These are phyloP conservation scores for Ancistrus triradiatus DNA, from an alignment of 2,113 vertebrate species.

Conservation along the genomic window DNA sequence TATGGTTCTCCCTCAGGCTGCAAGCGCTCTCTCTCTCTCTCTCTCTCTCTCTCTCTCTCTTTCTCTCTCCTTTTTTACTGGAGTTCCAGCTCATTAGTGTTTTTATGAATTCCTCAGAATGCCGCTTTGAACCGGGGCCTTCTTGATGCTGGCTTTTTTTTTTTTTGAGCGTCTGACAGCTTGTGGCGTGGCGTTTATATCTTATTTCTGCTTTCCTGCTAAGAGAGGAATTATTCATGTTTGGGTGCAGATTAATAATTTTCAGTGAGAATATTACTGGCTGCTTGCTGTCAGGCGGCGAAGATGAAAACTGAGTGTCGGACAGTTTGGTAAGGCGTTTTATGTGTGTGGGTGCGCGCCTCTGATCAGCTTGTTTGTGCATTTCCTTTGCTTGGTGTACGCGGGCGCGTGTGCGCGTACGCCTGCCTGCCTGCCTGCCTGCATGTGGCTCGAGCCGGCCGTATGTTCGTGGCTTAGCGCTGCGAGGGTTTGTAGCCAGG, in stretches of 20 bases:
- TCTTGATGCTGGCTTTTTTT: neutral
- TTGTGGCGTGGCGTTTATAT: neutral
- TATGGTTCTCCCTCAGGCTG: slow-evolving; percentile 11
- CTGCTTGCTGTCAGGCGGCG: neutral
- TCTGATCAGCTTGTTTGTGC: slow-evolving; percentile 19
- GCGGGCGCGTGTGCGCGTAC: too few species aligned
- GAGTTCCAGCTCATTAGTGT: slow-evolving; percentile 23
- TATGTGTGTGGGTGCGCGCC: slow-evolving; percentile 9
- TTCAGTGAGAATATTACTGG: neutral
- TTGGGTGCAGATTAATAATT: neutral
- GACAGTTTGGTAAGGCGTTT: neutral
- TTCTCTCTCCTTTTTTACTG: neutral
- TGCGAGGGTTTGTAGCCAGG: slow-evolving; percentile 49
- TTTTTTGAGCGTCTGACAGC: neutral
- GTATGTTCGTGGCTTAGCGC: slow-evolving; percentile 30
- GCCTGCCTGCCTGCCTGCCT: too few species aligned
- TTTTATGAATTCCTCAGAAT: slow-evolving; percentile 30
- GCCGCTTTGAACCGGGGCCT: neutral
- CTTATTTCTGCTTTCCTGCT: neutral
- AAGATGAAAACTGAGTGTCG: neutral
- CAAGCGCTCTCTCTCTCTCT: neutral
- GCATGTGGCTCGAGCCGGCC: slow-evolving; percentile 23
- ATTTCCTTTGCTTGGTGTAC: slow-evolving; percentile 29
- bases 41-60: neutral
- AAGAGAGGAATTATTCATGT: neutral